Evolutionary conservation across 2,113 vertebrate genomes (phyloP).

Genomic region (Excalfactoria chinensis): DNA sequence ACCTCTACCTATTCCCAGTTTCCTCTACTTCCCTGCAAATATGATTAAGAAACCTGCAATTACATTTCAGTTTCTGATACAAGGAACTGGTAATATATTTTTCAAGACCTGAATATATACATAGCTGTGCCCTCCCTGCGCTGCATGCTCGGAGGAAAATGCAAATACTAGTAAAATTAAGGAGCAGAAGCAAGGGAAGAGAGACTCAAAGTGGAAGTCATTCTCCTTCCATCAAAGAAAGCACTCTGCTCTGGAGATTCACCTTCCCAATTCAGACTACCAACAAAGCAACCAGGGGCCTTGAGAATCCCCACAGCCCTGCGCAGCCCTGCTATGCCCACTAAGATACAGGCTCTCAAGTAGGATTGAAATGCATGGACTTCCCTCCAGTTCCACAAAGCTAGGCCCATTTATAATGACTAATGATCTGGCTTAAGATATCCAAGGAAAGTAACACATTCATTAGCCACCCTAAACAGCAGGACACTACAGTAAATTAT

Average conservation of each 20-base stretch:
- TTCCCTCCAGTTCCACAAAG: not conserved
- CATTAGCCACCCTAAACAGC: constrained; percentile 3
- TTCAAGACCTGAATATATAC: not conserved
- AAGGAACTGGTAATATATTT: not conserved
- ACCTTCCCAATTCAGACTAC: not conserved
- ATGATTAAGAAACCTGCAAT: not conserved
- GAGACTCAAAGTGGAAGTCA: not conserved
- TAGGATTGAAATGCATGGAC: not conserved
- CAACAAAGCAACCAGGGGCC: not conserved
- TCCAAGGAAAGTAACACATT: not conserved
- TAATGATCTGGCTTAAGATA: not conserved
- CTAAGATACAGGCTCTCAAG: not conserved
- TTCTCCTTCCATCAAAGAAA: not conserved
- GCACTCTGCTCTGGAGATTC: not conserved
- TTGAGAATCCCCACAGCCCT: not conserved
- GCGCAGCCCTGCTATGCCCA: not conserved
- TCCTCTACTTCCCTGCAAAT: not conserved
- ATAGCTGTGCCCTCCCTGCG: not conserved
- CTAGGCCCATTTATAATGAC: not conserved
- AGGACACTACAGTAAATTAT: constrained; percentile 21
- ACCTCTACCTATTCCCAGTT: not conserved
- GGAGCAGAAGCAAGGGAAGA: not conserved
- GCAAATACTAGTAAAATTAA: not conserved
- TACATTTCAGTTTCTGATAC: not conserved
- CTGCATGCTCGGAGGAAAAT: not conserved